Conservation (phyloP, 1,140 invertebrate genomes). For the Orchestia grillus region DNA sequence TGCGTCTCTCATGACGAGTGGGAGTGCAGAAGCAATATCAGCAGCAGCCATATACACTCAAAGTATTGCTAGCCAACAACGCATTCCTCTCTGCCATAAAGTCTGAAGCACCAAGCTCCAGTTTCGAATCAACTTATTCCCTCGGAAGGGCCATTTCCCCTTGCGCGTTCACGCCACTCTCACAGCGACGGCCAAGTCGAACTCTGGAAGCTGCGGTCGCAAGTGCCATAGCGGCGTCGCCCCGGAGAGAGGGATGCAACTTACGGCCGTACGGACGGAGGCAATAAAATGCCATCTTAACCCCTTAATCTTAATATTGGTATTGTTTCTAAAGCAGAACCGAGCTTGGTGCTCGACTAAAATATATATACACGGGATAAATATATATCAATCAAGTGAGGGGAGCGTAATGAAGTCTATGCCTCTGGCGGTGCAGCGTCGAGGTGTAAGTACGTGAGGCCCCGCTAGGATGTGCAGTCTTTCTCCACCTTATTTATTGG, state of each 20-base stretch:
- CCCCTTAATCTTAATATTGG: conserved; percentile 53
- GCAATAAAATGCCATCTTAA: conserved; percentile 53
- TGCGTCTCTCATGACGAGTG: neutral
- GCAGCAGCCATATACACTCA: neutral
- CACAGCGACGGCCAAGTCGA: neutral
- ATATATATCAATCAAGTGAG: conserved; percentile 50
- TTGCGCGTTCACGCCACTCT: neutral
- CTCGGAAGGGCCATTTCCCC: conserved; percentile 3
- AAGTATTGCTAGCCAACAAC: neutral
- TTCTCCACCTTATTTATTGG: neutral
- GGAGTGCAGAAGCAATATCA: neutral
- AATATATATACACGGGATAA: conserved; percentile 2
- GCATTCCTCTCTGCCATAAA: conserved; percentile 30
- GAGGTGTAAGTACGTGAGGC: neutral
- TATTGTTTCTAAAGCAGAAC: conserved; percentile 52
- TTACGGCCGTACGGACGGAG: conserved; percentile 6
- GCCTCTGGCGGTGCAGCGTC: neutral
- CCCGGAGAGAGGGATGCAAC: neutral
- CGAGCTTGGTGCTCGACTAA: conserved; percentile 15
- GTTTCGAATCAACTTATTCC: conserved; percentile 20
- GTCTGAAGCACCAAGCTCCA: neutral
- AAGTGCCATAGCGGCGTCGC: neutral
- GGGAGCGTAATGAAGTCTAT: conserved; percentile 47
- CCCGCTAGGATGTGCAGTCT: neutral
- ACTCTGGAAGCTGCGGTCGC: neutral